Evolutionary conservation across 1,140 invertebrate species (phyloP), one percentile per base, ranked within the genome.

Genomic region (Anoplophora glabripennis): DNA sequence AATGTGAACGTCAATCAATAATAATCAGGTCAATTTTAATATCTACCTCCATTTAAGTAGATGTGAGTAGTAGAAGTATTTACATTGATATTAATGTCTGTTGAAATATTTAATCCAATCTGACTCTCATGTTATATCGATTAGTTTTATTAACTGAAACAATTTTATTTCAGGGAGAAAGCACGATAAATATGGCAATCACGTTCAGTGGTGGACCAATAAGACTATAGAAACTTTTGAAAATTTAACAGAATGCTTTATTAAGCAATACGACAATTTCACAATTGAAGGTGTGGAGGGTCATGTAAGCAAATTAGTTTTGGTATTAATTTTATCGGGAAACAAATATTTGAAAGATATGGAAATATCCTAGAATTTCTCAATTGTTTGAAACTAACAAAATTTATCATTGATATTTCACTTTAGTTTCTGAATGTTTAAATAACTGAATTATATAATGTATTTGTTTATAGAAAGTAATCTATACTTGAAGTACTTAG

Each of bases 141-240:
- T n/a, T n/a, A n/a, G n/a, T n/a, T n/a, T n/a, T n/a, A n/a, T n/a
- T n/a, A n/a, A n/a, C n/a, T n/a, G n/a, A n/a, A n/a, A n/a, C n/a
- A n/a, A n/a, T n/a, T n/a, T n/a, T n/a, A 5, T 59, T 68, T 37
- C 58, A 84, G 85, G 87, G n/a, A 82, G 89, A 47, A 80, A 83
- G 41, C 90, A 84, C 60, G 88, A 92, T 67, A 83, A 85, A 61
- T 75, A 83, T 57, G 89, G 90, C 0, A 89, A 91, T 71, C 76
- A 87, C 37, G 75, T 84, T 7, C 83, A 88, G 57, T 97, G 93
- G 92, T 98, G 95, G 94, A 86, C 86, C 4, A 86, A 90, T 60
- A 70, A 78, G n/a, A 90, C 87, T 0, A 83, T 87, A 21, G 63
- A 75, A 3, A 79, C 83, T 47, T 92, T 87, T 59, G 79, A 85